phyloP scores from a whole-genome alignment of 1,140 invertebrate genomes.

The Drosophila pectinifera region DNA sequence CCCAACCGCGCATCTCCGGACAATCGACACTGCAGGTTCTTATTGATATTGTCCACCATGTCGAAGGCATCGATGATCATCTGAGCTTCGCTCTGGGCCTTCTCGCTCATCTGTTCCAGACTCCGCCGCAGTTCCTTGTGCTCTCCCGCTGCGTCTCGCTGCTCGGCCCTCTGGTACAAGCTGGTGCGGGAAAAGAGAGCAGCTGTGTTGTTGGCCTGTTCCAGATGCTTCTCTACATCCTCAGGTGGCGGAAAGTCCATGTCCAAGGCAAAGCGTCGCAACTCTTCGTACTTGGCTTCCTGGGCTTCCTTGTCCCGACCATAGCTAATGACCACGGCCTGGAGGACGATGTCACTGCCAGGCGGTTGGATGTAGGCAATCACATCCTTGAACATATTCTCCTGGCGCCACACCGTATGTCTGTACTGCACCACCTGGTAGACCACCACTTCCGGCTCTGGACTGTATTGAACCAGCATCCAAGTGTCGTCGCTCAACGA shows the following conservation, averaged over 20 bases:
- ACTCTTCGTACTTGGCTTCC: slow-evolving; percentile 38
- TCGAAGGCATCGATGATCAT: slow-evolving; percentile 70
- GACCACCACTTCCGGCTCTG: slow-evolving; percentile 61
- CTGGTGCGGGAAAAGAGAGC: slow-evolving; percentile 53
- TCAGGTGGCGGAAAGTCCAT: slow-evolving; percentile 50
- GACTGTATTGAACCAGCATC: slow-evolving; percentile 74
- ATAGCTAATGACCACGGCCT: slow-evolving; percentile 67
- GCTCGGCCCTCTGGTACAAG: slow-evolving; percentile 59
- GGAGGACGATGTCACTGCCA: slow-evolving; percentile 47
- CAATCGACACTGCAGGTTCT: slow-evolving; percentile 41
- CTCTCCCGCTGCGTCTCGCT: slow-evolving; percentile 55
- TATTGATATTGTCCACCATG: slow-evolving; percentile 65
- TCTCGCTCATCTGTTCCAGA: slow-evolving; percentile 50
- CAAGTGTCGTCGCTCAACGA: slow-evolving; percentile 55
- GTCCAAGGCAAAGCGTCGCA: slow-evolving; percentile 45
- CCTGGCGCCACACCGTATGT: slow-evolving; percentile 61
- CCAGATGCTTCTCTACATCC: slow-evolving; percentile 37
- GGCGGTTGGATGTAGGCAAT: slow-evolving; percentile 65
- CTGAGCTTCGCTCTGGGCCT: slow-evolving; percentile 54
- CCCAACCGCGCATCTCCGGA: slow-evolving; percentile 6
- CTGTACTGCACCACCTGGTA: slow-evolving; percentile 60
- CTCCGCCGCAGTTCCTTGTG: slow-evolving; percentile 51
- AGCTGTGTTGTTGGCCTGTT: slow-evolving; percentile 14
- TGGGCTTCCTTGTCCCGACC: slow-evolving; percentile 32
- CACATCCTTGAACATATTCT: slow-evolving; percentile 69